These are phyloP conservation scores for Schizotus pectinicornis DNA, from an alignment of 2,888 invertebrate species.

Conservation along the genomic window DNA sequence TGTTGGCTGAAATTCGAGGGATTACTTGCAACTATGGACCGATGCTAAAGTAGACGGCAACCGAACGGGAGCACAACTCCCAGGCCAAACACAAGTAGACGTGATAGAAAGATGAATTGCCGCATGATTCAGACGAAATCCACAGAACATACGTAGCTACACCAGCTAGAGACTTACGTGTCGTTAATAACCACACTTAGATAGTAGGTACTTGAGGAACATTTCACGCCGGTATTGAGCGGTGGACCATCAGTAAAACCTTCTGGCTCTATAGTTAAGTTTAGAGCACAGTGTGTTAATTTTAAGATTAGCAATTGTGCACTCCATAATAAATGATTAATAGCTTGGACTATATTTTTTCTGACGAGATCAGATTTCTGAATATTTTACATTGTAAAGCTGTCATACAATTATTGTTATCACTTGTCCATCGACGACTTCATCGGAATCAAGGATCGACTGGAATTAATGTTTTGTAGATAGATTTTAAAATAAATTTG, in stretches of 20 bases:
- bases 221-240: no score
- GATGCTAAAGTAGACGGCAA: constrained; percentile 32
- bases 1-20: constrained; percentile 47
- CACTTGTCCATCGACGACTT: constrained; percentile 53
- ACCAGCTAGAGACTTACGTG: neutral
- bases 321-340: constrained; percentile 37
- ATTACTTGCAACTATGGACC: constrained; percentile 50
- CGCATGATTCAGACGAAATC: neutral
- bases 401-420: constrained; percentile 50
- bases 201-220: no score
- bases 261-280: no score
- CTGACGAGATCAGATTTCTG: constrained; percentile 48
- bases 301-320: neutral
- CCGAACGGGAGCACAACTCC: constrained; percentile 37
- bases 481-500: constrained; percentile 19
- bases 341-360: constrained; percentile 43
- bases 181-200: no score
- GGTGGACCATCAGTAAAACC: no score
- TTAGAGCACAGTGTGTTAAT: no score
- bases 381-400: constrained; percentile 49
- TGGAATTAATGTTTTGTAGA: constrained; percentile 23
- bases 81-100: constrained; percentile 24
- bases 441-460: constrained; percentile 43
- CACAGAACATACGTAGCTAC: neutral
- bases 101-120: neutral